Percentiles rank a stretch among this genome's conserved stretches.
phyloP scores from a whole-genome alignment of 2,113 vertebrate genomes.

The Pycnonotus jocosus region DNA sequence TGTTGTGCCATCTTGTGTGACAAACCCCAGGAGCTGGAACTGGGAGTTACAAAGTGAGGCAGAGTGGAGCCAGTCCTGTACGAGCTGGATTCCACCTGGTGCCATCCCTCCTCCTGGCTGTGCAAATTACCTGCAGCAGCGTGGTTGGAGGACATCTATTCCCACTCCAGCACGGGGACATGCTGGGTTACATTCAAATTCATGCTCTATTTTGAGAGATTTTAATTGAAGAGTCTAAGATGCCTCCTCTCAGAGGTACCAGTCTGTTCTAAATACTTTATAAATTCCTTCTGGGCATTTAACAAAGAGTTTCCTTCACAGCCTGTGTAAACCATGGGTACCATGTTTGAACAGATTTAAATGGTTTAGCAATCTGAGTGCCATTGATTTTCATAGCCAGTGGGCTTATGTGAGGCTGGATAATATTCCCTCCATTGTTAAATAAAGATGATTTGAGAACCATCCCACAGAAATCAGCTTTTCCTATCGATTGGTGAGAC shows the following conservation, averaged over 20 bases:
- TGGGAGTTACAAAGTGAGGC: background rate
- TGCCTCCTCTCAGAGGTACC: slow-evolving; percentile 17
- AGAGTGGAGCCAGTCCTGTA: background rate
- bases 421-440: slow-evolving; percentile 15
- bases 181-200: slow-evolving; percentile 12
- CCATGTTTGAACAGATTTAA: slow-evolving; percentile 34
- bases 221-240: slow-evolving; percentile 36
- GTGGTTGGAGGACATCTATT: slow-evolving; percentile 8
- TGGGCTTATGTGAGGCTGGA: background rate
- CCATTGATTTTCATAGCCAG: slow-evolving; percentile 31
- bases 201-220: slow-evolving; percentile 20
- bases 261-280: slow-evolving; percentile 3
- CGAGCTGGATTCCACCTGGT: background rate
- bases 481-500: background rate
- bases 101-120: background rate
- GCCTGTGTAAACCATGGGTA: background rate
- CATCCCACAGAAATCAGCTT: slow-evolving; percentile 14
- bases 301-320: background rate
- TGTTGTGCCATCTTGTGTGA: background rate
- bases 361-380: background rate
- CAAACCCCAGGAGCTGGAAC: background rate
- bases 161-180: background rate
- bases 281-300: slow-evolving; percentile 29
- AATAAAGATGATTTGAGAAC: background rate
- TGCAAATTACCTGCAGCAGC: background rate